Base-by-base conservation (phyloP, 92 coral and sea anemone genomes). In the Zoanthus solanderi region DNA sequence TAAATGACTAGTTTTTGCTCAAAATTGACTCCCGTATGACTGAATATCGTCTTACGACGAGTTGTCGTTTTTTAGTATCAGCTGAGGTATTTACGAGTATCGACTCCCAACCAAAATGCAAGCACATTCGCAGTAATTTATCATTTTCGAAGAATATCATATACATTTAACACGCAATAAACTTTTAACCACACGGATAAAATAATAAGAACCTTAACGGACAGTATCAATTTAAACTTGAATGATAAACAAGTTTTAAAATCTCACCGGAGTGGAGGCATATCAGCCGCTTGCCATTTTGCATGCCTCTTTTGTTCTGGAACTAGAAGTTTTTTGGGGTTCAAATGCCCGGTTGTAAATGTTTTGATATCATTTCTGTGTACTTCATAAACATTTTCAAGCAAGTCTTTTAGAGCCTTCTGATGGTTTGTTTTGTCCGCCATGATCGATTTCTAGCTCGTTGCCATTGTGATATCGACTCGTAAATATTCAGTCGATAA, bases 321-420 rank as follows among this genome's bases (percentile, higher is more conserved):
- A 87, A 83, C 92, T 78, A 95, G 77, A 9, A 97, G 94, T 81
- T 97, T 97, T 57, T 92, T 89, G 53, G 92, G 92, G 75, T 97
- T 97, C 5, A 97, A 94, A 78, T 97, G 99, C 42, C 99, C 99
- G 84, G 95, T 95, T 58, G 98, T 92, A 72, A 95, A 95, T 4
- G 95, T 92, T 89, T 95, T 97, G n/a, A 97, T 95, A 76, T 95
- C 99, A 47, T 94, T 93, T 88, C 98, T 91, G 78, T 97, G 99
- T 42, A 94, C 99, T 78, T 95, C 97, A 65, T 97, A 96, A 66
- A 97, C 93, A 58, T 84, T 87, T 76, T 95, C 94, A 71, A 97
- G 92, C 84, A 97, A 88, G 78, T 88, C 80, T 88, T 78, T 89
- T 75, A 94, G 77, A 50, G 90, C 87, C 16, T 92, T 89, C n/a